phyloP scores from a whole-genome alignment of 2,797 vertebrate species.

The Hippoglossus hippoglossus region DNA sequence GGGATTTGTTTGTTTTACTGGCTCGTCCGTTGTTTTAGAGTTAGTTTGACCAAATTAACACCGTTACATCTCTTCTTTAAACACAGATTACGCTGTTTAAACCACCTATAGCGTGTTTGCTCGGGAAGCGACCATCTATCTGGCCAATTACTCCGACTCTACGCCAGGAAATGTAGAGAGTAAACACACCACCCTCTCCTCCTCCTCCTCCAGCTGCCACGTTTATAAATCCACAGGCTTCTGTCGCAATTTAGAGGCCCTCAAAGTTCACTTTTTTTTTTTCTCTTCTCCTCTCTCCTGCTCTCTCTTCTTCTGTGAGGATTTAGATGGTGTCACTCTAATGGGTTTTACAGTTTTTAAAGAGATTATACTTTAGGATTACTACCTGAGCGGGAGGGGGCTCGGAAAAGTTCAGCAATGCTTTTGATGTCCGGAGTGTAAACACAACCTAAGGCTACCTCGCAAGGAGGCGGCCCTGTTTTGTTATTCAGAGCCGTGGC shows the following conservation, averaged over 20 bases:
- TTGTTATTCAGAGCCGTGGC: conserved; percentile 85
- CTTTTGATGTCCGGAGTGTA: conserved; percentile 85
- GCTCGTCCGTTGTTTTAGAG: conserved; percentile 72
- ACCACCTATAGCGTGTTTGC: conserved; percentile 69
- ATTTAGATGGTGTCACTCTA: conserved; percentile 85
- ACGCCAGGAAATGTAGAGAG: conserved; percentile 70
- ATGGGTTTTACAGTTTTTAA: conserved; percentile 86
- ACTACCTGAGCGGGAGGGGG: conserved; percentile 84
- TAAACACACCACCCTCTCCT: conserved; percentile 64
- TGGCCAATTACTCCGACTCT: conserved; percentile 66
- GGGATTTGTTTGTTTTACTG: conserved; percentile 77
- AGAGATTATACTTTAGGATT: conserved; percentile 86
- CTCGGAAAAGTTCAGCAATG: conserved; percentile 84
- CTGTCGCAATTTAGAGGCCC: conserved; percentile 57
- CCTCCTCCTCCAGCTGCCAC: conserved; percentile 17
- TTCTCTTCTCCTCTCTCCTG: conserved; percentile 3
- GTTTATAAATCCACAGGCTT: conserved; percentile 53
- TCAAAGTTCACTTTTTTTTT: conserved; percentile 42
- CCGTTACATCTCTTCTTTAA: conserved; percentile 71
- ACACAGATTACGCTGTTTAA: conserved; percentile 76
- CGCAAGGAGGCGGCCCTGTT: conserved; percentile 78
- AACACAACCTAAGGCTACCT: conserved; percentile 86
- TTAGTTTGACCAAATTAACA: conserved; percentile 74
- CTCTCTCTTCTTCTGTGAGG: conserved; percentile 58
- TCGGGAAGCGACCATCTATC: conserved; percentile 64